A percentile compares a stretch with the other conserved stretches of the same genome.
phyloP scores from a whole-genome alignment of 2,797 vertebrate species.

The Meda fulgida region DNA sequence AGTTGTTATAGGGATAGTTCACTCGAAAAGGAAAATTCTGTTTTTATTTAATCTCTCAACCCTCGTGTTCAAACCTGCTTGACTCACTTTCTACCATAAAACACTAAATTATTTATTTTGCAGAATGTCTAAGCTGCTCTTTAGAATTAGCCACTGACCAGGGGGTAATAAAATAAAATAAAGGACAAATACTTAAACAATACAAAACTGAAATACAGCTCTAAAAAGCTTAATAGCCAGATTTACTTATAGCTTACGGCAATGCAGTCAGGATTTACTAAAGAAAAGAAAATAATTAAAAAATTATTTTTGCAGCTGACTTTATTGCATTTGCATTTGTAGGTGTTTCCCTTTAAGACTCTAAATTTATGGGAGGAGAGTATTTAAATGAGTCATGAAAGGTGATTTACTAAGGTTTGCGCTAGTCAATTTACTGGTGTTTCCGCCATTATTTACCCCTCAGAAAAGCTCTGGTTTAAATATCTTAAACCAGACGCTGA shows the following conservation, averaged over 20 bases:
- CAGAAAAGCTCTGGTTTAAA: too few species aligned
- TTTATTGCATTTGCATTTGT: too few species aligned
- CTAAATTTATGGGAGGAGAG: too few species aligned
- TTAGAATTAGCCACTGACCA: neutral
- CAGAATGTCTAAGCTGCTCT: neutral
- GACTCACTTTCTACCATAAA: neutral
- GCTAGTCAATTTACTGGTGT: too few species aligned
- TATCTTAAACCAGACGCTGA: too few species aligned
- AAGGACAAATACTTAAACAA: neutral
- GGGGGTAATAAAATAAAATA: neutral
- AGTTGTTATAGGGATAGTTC: slow-evolving; percentile 46
- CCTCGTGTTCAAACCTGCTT: neutral
- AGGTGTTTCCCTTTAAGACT: too few species aligned
- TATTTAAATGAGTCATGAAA: too few species aligned
- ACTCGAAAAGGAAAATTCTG: neutral
- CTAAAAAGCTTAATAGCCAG: neutral
- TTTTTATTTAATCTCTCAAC: neutral
- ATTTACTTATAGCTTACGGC: neutral
- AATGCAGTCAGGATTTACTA: neutral
- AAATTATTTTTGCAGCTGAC: too few species aligned
- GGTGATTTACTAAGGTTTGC: too few species aligned
- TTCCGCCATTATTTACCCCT: too few species aligned
- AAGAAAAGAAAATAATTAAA: too few species aligned
- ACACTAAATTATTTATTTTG: neutral
- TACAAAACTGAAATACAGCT: neutral